Conservation (phyloP, 1,140 invertebrate species). For the Vanessa atalanta region DNA sequence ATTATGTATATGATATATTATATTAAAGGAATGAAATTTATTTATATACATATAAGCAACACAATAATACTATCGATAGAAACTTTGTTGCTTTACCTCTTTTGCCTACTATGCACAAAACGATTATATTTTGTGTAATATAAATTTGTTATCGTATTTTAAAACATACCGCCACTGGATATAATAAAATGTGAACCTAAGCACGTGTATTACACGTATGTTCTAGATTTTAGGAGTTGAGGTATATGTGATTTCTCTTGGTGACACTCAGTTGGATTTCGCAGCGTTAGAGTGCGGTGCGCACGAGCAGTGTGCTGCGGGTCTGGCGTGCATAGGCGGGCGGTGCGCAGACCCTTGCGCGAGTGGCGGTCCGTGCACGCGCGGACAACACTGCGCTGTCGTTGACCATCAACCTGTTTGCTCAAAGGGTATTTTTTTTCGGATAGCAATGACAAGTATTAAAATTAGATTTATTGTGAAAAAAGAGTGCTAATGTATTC, state of each 20-base stretch:
- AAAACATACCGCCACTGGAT: conserved; percentile 1
- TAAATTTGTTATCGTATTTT: background rate
- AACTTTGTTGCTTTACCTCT: conserved; percentile 9
- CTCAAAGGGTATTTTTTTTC: conserved; percentile 82
- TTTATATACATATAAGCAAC: conserved; percentile 15
- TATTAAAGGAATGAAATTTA: conserved; percentile 24
- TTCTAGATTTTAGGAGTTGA: background rate
- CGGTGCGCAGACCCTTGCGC: conserved; percentile 89
- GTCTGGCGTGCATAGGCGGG: conserved; percentile 88
- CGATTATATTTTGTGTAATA: background rate
- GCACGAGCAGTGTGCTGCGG: conserved; percentile 89
- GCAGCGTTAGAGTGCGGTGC: conserved; percentile 90
- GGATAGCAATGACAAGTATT: too few relatives aligned
- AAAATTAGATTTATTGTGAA: too few relatives aligned
- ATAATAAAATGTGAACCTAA: conserved; percentile 17
- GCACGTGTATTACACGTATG: background rate
- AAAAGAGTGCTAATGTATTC: too few relatives aligned
- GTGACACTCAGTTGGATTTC: conserved; percentile 39
- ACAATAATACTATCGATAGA: conserved; percentile 10
- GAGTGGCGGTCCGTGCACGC: conserved; percentile 85
- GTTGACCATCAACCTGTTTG: conserved; percentile 89
- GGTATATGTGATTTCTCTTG: conserved; percentile 10
- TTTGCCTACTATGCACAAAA: background rate
- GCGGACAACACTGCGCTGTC: conserved; percentile 86
- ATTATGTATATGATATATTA: conserved; percentile 3